phyloP scores from a whole-genome alignment of 1,140 invertebrate genomes.

The Camponotus floridanus region DNA sequence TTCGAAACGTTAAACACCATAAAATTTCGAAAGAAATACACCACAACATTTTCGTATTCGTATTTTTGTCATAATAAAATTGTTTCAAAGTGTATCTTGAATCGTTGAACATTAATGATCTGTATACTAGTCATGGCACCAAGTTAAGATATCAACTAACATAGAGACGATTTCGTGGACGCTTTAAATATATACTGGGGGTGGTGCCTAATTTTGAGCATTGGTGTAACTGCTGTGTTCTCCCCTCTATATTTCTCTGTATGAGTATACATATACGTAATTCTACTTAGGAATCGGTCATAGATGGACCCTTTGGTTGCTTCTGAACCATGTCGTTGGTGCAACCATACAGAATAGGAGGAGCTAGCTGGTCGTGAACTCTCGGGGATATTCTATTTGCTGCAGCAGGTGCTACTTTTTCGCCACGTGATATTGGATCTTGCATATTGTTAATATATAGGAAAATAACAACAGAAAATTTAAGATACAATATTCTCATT shows the following conservation, averaged over 20 bases:
- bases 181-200: conserved; percentile 72
- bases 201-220: conserved; percentile 56
- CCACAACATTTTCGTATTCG: neutral
- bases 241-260: conserved; percentile 35
- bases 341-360: conserved; percentile 21
- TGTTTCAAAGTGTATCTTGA: neutral
- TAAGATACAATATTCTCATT: conserved; percentile 1
- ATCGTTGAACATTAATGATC: neutral
- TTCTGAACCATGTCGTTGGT: conserved; percentile 42
- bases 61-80: neutral
- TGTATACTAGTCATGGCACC: neutral
- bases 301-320: conserved; percentile 31
- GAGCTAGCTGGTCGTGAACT: conserved; percentile 26
- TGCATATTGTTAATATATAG: neutral
- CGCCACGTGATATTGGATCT: neutral
- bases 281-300: conserved; percentile 77
- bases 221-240: conserved; percentile 4
- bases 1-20: neutral
- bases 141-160: conserved; percentile 69
- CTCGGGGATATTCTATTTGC: neutral
- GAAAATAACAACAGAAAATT: neutral
- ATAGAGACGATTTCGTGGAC: conserved; percentile 59
- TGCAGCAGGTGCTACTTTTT: neutral
- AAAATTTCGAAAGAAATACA: neutral
- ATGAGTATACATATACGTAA: conserved; percentile 66